A percentile compares a stretch with the other conserved stretches of the same genome.
Evolutionary conservation across 2,797 vertebrate genomes (phyloP).

Genomic region (Muraenolepis orangiensis): DNA sequence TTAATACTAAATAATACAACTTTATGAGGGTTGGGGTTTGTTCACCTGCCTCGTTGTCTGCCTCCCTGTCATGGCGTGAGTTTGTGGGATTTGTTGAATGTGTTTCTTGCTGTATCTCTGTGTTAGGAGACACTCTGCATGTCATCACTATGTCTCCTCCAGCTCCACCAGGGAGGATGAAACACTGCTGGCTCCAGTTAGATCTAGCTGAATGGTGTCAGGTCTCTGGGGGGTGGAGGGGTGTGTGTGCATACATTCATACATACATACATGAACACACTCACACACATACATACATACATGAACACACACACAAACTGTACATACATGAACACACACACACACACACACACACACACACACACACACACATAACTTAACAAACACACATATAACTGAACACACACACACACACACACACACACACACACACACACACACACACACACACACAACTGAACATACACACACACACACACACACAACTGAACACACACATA

Average conservation of each 20-base stretch:
- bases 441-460: too few species aligned
- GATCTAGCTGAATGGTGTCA: background rate
- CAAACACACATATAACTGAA: too few species aligned
- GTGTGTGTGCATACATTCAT: background rate
- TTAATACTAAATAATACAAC: background rate
- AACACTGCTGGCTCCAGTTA: background rate
- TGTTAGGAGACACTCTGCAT: background rate
- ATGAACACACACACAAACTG: background rate
- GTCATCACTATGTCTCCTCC: background rate
- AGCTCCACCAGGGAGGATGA: background rate
- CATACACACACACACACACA: background rate
- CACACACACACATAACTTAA: background rate
- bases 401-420: background rate
- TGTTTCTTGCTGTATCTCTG: background rate
- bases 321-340: too few species aligned
- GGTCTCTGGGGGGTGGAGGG: background rate
- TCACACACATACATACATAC: background rate
- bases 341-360: background rate
- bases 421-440: too few species aligned
- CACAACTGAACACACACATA: background rate
- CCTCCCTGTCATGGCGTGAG: too few species aligned
- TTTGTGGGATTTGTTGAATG: too few species aligned
- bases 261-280: background rate
- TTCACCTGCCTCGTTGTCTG: too few species aligned
- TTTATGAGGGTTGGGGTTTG: too few species aligned